Evolutionary conservation across 1,140 invertebrate genomes (phyloP), one percentile per base, ranked within the genome.

Genomic region (Drosophila pseudoananassae): DNA sequence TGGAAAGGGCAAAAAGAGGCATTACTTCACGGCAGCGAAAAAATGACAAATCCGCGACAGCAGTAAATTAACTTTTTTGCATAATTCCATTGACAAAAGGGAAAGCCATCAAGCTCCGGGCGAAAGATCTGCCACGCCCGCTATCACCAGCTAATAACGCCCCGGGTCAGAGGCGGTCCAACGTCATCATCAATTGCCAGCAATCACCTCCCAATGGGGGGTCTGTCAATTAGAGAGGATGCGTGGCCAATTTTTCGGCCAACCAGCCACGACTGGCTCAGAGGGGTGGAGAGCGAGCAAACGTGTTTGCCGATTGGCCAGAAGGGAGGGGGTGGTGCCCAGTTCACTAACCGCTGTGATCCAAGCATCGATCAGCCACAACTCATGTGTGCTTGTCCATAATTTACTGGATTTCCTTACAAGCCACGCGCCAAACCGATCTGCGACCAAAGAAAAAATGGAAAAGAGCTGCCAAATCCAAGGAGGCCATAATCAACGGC

Each of bases 391-490:
- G 45, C 29, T 46, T 38, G 40, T 17, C 68, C 64, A 88, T 88
- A 82, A 82, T 70, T 88, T 61, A 69, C 43, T 50, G 78, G 56
- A 87, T 88, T 87, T 87, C 83, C 82, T 82, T 88, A 88, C 82
- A 58, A 87, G 83, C 78, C 46, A 70, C 73, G 65, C 70, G 74
- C 78, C 63, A 70, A 70, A 58, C 56, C 43, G 52, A 69, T 43
- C 66, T 50, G 50, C 25, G 52, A 45, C 43, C 63, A 43, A 51
- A 36, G 25, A 17, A 47, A 15, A 14, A 8, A 27, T 27, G 25
- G 25, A 46, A 53, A 56, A 57, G 20, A 14, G 31, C 45, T 12
- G 12, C 29, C 43, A 46, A 46, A 9, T 17, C 15, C 15, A 46
- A 46, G 20, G 43, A 33, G 60, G 14, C 64, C 63, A 69, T 56